These are phyloP conservation scores for Auanema freiburgensis DNA, from an alignment of 2,888 invertebrate genomes.

Conservation along the genomic window DNA sequence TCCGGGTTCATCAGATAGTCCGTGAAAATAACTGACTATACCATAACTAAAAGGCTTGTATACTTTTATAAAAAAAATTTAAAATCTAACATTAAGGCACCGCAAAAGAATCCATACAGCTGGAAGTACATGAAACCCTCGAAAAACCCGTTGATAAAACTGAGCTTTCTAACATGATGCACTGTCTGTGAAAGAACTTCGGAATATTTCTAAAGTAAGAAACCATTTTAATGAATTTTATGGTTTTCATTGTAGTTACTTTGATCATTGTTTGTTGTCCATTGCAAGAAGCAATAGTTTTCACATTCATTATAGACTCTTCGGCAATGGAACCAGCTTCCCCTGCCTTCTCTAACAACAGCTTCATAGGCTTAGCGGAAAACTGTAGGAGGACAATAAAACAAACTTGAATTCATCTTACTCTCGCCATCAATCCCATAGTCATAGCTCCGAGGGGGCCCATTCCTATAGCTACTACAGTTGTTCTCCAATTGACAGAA, in stretches of 20 bases:
- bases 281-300: constrained; percentile 46
- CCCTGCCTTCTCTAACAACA: constrained; percentile 23
- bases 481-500: constrained; percentile 39
- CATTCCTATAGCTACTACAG: constrained; percentile 35
- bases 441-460: constrained; percentile 42
- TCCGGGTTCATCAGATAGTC: constrained; percentile 13
- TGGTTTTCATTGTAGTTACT: constrained; percentile 15
- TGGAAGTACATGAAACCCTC: constrained; percentile 22
- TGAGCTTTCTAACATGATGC: constrained; percentile 5
- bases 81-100: constrained; percentile 12
- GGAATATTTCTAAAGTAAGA: constrained; percentile 13
- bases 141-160: constrained; percentile 20
- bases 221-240: not conserved
- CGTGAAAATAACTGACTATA: constrained; percentile 6
- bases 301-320: constrained; percentile 42
- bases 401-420: not conserved
- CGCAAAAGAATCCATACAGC: constrained; percentile 19
- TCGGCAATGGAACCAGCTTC: constrained; percentile 35
- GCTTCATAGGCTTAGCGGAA: constrained; percentile 20
- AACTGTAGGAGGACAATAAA: constrained; percentile 15
- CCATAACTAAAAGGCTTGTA: constrained; percentile 4
- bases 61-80: no score
- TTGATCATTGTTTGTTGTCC: constrained; percentile 40
- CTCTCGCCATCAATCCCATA: constrained; percentile 40
- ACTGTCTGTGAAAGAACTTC: constrained; percentile 4